These are phyloP conservation scores for Iphiclides podalirius DNA, from an alignment of 2,888 invertebrate species.

Conservation along the genomic window DNA sequence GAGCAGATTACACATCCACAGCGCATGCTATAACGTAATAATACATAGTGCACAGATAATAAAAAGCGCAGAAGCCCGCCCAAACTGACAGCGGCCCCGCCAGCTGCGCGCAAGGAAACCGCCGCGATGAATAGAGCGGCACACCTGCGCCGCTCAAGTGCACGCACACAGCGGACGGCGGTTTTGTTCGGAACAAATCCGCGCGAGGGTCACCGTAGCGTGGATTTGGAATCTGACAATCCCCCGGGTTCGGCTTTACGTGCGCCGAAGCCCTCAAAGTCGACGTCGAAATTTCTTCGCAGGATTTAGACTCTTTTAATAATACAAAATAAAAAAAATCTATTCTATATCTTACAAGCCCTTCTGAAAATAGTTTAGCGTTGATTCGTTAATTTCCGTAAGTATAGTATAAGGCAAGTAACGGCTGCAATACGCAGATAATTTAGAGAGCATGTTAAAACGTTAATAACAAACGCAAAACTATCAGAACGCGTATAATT, in stretches of 20 bases:
- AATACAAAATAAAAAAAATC: too few relatives aligned
- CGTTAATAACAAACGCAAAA: too few relatives aligned
- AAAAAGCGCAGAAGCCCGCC: constrained; percentile 8
- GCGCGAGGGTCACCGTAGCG: constrained; percentile 13
- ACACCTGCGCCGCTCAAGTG: constrained; percentile 19
- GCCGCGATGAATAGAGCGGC: constrained; percentile 4
- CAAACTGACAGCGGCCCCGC: constrained; percentile 11
- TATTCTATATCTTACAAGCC: too few relatives aligned
- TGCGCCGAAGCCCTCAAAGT: too few relatives aligned
- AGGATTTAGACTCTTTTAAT: too few relatives aligned
- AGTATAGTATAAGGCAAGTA: too few relatives aligned
- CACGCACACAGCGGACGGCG: constrained; percentile 5
- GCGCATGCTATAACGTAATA: constrained; percentile 7
- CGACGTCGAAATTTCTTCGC: too few relatives aligned
- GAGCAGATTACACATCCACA: background rate
- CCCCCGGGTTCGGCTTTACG: background rate
- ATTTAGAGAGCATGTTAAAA: too few relatives aligned
- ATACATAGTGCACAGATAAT: constrained; percentile 2
- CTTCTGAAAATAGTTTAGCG: too few relatives aligned
- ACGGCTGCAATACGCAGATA: too few relatives aligned
- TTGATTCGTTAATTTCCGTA: too few relatives aligned
- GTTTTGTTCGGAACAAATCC: constrained; percentile 11
- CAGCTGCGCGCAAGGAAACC: constrained; percentile 20
- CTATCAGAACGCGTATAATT: too few relatives aligned
- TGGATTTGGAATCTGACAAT: background rate